These are phyloP conservation scores for Drosophila bocki DNA, from an alignment of 1,140 invertebrate species.

Conservation along the genomic window DNA sequence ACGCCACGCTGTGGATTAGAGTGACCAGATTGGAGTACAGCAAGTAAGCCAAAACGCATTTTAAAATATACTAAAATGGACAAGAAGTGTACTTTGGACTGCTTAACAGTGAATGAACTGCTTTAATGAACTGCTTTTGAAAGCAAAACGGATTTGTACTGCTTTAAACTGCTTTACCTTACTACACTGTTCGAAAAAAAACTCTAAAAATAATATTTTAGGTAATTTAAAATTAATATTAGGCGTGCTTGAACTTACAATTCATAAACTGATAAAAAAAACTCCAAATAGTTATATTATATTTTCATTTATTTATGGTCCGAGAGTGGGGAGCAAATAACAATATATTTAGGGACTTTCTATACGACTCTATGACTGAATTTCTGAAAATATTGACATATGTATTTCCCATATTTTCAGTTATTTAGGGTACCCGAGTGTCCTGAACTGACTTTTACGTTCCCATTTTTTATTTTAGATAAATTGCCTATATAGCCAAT, in stretches of 20 bases:
- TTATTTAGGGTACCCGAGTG: no score
- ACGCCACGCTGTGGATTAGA: constrained; percentile 62
- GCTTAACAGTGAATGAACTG: background rate
- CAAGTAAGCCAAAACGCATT: background rate
- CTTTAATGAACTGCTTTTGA: background rate
- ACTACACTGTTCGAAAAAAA: background rate
- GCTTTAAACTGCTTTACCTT: background rate
- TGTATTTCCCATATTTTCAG: no score
- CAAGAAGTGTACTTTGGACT: background rate
- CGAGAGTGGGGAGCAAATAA: background rate
- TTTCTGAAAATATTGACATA: no score
- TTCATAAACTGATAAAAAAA: background rate
- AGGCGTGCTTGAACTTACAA: background rate
- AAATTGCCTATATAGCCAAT: no score
- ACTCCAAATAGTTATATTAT: background rate
- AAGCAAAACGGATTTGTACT: background rate
- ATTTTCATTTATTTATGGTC: background rate
- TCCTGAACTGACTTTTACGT: no score
- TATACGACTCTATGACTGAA: no score
- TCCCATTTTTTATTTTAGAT: no score
- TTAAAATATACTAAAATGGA: background rate
- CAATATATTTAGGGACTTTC: background rate
- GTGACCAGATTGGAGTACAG: constrained; percentile 4
- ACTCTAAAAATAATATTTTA: no score
- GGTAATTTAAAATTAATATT: background rate